Percentiles rank a stretch among this genome's conserved stretches.
These are phyloP conservation scores for Synodontis membranacea DNA, from an alignment of 2,113 vertebrate species.

Conservation along the genomic window DNA sequence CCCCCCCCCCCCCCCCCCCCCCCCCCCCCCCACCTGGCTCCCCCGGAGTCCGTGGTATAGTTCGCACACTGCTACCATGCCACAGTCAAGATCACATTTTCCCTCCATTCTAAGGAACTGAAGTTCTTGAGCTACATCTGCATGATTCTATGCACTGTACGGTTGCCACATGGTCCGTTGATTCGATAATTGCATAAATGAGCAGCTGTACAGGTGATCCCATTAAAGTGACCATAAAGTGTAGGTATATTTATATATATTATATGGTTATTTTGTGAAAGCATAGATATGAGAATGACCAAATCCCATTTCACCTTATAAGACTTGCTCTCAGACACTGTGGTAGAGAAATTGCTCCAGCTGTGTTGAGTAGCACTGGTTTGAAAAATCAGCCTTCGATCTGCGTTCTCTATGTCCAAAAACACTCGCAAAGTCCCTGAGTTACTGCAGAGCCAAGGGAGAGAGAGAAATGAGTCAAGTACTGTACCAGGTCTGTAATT, in stretches of 20 bases:
- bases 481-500: conserved; percentile 54
- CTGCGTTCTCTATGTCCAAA: conserved; percentile 39
- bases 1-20: too few relatives aligned
- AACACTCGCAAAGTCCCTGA: conserved; percentile 60
- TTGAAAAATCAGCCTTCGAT: conserved; percentile 57
- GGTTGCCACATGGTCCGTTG: not conserved
- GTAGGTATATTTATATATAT: not conserved
- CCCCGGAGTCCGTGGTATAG: too few relatives aligned
- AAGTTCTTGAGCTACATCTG: not conserved
- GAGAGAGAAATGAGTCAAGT: not conserved
- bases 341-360: conserved; percentile 65
- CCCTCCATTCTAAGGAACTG: not conserved
- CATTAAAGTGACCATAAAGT: not conserved
- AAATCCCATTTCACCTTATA: conserved; percentile 65
- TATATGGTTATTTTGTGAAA: not conserved
- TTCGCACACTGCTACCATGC: too few relatives aligned
- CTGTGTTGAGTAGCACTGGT: conserved; percentile 46
- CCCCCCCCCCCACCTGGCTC: too few relatives aligned
- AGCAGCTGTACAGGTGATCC: not conserved
- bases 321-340: conserved; percentile 46
- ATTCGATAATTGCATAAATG: not conserved
- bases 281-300: not conserved
- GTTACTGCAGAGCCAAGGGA: conserved; percentile 52
- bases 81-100: not conserved
- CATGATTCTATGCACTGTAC: not conserved